Percentiles rank a stretch among this genome's conserved stretches.
Conservation (phyloP, 1,140 invertebrate genomes). For the Dryas iulia region DNA sequence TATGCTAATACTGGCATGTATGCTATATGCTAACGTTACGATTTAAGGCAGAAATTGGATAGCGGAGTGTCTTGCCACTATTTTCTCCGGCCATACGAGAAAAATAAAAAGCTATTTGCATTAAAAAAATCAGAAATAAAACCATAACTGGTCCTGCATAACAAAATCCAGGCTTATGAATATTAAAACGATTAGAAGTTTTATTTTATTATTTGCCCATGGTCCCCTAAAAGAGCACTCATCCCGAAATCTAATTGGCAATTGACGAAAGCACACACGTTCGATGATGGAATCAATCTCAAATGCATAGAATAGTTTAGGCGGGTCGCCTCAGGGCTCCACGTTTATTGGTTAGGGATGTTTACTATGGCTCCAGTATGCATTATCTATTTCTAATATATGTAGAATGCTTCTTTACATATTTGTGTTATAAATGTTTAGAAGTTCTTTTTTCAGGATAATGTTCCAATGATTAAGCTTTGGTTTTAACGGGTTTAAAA, state of each 20-base stretch:
- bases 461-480: not conserved
- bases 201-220: slow-evolving; percentile 3
- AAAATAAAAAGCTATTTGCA: too few relatives aligned
- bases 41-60: too few relatives aligned
- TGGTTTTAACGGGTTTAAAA: not conserved
- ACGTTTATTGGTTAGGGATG: slow-evolving; percentile 29
- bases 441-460: not conserved
- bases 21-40: too few relatives aligned
- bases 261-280: slow-evolving; percentile 25
- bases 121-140: too few relatives aligned
- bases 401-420: not conserved
- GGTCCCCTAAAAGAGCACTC: slow-evolving; percentile 1
- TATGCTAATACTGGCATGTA: too few relatives aligned
- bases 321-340: slow-evolving; percentile 32
- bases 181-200: not conserved
- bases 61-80: too few relatives aligned
- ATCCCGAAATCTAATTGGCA: slow-evolving; percentile 27
- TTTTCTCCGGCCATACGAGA: too few relatives aligned
- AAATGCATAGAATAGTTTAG: slow-evolving; percentile 45
- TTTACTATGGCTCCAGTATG: slow-evolving; percentile 22
- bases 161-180: not conserved
- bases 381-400: slow-evolving; percentile 19
- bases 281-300: slow-evolving; percentile 43
- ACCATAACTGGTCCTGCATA: too few relatives aligned
- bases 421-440: not conserved